Percentiles rank a stretch among this genome's conserved stretches.
Evolutionary conservation across 2,888 invertebrate genomes (phyloP).

Genomic region (Drosophila eohydei): DNA sequence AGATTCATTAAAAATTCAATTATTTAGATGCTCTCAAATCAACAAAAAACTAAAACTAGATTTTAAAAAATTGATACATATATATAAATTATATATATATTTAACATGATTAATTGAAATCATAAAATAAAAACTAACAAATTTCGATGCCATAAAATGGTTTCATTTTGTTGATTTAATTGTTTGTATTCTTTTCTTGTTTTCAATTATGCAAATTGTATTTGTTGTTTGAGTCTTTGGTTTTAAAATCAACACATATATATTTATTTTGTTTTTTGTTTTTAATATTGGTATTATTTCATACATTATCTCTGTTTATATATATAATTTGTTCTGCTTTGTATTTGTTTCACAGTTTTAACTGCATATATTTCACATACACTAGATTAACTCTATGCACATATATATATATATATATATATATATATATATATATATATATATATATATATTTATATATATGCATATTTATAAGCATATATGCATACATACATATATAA

Average conservation of each 20-base stretch:
- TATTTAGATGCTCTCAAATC: conserved; percentile 36
- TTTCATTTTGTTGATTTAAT: conserved; percentile 35
- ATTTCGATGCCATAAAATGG: conserved; percentile 50
- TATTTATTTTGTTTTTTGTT: conserved; percentile 42
- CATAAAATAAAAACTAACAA: conserved; percentile 45
- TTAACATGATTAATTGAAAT: conserved; percentile 30
- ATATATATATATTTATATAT: conserved; percentile 25
- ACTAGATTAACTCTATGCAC: conserved; percentile 44
- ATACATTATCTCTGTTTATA: conserved; percentile 36
- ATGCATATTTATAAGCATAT: conserved; percentile 10
- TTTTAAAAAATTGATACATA: conserved; percentile 20
- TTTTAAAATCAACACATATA: conserved; percentile 71
- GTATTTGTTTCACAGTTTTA: conserved; percentile 35
- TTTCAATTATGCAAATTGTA: conserved; percentile 37
- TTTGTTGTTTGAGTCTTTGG: conserved; percentile 76
- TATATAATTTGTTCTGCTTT: conserved; percentile 48
- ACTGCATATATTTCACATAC: conserved; percentile 43
- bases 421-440: conserved; percentile 27
- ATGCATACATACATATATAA: conserved; percentile 25
- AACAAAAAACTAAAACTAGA: conserved; percentile 33
- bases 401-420: conserved; percentile 20
- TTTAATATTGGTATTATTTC: conserved; percentile 48
- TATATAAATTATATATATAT: background rate
- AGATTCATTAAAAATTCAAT: conserved; percentile 37
- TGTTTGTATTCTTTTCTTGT: conserved; percentile 39